phyloP scores from a whole-genome alignment of 37 sponge, comb jelly and placozoan species.

The Beroe ovata region DNA sequence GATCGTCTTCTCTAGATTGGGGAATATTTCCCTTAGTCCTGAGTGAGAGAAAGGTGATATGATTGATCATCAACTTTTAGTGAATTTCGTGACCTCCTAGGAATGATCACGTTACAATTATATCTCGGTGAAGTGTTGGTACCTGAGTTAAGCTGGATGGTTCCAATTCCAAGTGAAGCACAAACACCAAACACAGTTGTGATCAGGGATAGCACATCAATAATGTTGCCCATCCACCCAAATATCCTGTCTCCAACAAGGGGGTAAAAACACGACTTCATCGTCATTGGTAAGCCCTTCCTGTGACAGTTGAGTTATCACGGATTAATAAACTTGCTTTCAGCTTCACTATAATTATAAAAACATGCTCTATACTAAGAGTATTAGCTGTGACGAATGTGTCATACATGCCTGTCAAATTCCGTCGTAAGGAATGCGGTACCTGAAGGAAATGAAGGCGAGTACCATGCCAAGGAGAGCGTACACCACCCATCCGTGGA shows the following conservation, averaged over 20 bases:
- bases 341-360: no score
- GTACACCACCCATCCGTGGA: slow-evolving; percentile 51
- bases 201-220: slow-evolving; percentile 45
- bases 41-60: not conserved
- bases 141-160: slow-evolving; percentile 59
- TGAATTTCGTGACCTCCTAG: no score
- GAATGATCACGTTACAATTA: no score
- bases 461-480: slow-evolving; percentile 10
- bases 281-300: slow-evolving; percentile 63
- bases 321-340: no score
- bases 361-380: no score
- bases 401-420: no score
- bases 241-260: slow-evolving; percentile 52
- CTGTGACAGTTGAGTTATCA: no score
- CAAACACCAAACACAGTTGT: slow-evolving; percentile 61
- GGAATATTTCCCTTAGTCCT: not conserved
- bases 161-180: slow-evolving; percentile 33
- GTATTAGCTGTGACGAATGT: no score
- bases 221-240: slow-evolving; percentile 57
- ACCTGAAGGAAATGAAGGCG: slow-evolving; percentile 33
- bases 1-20: slow-evolving; percentile 10
- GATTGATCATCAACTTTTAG: no score
- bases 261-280: slow-evolving; percentile 66
- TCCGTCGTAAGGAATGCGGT: no score
- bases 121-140: no score